Base-by-base conservation (phyloP, 2,113 vertebrate genomes). In the Oreochromis aureus region DNA sequence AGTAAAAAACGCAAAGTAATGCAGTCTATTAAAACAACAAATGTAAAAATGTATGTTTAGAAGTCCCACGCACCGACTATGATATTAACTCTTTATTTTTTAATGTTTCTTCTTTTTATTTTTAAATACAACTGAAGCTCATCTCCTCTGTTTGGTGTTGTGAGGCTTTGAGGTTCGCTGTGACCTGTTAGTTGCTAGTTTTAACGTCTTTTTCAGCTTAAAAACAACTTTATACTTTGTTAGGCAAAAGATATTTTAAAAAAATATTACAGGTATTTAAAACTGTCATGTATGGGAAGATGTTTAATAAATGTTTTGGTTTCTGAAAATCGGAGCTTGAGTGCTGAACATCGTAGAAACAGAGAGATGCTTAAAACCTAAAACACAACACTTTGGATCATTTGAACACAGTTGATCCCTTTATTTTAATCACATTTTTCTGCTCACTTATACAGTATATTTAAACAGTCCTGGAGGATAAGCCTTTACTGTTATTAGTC, bases 251-350 rank as follows among this genome's bases (percentile, higher is more conserved):
- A 86, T 78, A 53, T 53, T 76, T 34, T 0, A 53, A 78, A 78
- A 22, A 3, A 36, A 18, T 24, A 32, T 10, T 30, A 46, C 44
- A 82, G 32, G 24, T 58, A 81, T 85, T 80, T 71, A 82, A 76
- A 81, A 36, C 86, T 88, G 58, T 82, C 84, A 73, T 82, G 19
- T 90, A 73, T 90, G 18, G 24, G 44, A 87, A 88, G 85, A 71
- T 90, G 83, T 88, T 84, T 36, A 93, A 91, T 93, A 93, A 93
- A 94, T 93, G 86, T 94, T 89, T 88, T 87, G 85, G 83, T 93
- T 93, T 90, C 51, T 86, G 80, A 86, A 84, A 89, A 86, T 87
- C 24, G n/a, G 79, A 82, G 32, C 24, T 71, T 54, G 8, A n/a
- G 69, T 79, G 34, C 58, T 86, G 18, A 51, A 44, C 79, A 82